Base-by-base conservation (phyloP, 2,797 vertebrate species). In the Tragopan temminckii region DNA sequence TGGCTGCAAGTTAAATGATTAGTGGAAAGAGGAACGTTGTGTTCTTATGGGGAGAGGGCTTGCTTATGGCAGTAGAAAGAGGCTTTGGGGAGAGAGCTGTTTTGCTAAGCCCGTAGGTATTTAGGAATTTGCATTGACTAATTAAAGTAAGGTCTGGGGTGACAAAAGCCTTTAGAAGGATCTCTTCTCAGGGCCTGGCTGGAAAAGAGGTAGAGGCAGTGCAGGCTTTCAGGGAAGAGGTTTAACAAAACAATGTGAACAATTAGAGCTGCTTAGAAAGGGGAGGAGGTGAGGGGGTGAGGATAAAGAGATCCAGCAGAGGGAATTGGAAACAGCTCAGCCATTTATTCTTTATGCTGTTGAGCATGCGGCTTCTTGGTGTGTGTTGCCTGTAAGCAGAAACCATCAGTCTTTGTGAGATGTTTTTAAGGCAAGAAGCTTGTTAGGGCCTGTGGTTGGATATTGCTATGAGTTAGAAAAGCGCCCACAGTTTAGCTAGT, bases 41-140 rank as follows among this genome's bases (percentile, higher is more conserved):
- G 46, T 90, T 92, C 88, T 93, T 94, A 63, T 0, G 0, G 50
- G 59, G 64, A 95, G 80, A 85, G 94, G 85, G 93, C 84, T 94
- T 93, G 78, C 94, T 96, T 84, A 79, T 68, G 68, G 72, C 59
- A 77, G 86, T 80, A 88, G 90, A 93, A 96, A 80, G 92, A 92
- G 63, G 88, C 94, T 96, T 94, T 96, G 70, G 70, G 69, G 67
- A 86, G 70, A 86, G 94, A 95, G 79, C 85, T 71, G 55, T 85
- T 93, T 86, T 66, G 50, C 82, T 97, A 96, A 97, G 94, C 90
- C 89, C 27, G 15, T 96, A 96, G 94, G 87, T 96, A 97, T 97
- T 96, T 95, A 89, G 93, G 80, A 95, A 95, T 95, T 97, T 96
- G 90, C 91, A 96, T 90, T 95, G 91, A 75, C 94, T 96, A 96